Base-by-base conservation (phyloP, 1,140 invertebrate genomes). In the Bombus waltoni region DNA sequence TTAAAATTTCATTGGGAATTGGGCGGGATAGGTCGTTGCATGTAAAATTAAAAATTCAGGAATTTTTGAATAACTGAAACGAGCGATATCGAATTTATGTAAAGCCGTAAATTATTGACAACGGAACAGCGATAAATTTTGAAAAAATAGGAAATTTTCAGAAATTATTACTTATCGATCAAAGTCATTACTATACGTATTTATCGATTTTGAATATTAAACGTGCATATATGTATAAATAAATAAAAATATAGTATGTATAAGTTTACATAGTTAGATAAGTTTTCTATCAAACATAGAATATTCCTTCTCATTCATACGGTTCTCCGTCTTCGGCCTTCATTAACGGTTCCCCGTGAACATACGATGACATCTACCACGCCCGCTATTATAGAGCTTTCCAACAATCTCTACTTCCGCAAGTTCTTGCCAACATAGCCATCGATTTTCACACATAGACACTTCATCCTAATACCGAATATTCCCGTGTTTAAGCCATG, bases 401-500 rank as follows among this genome's bases (percentile, higher is more conserved):
- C 71, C 71, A 32, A 47, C 71, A 73, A 73, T 73, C 42, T 73
- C 71, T 73, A 44, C 71, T 73, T 73, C 42, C 71, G 42, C 71
- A 32, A 73, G n/a, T 73, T 71, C 70, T 42, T 44, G 28, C 42
- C 71, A 32, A 44, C 15, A 10, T 44, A 72, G 40, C 71, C 42
- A 73, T 73, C 71, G 71, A 73, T 47, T 73, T 73, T 42, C 71
- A 44, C 28, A 32, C 47, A 47, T 44, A 73, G 42, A n/a, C 40
- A 35, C 5, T 72, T 72, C 70, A 42, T 72, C 13, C 40, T 42
- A 72, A 72, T 42, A n/a, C 40, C 28, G 38, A 40, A 42, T 72
- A 72, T 72, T 13, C 70, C 9, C 42, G 11, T 44, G 71, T 73
- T 73, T 73, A 44, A 73, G 8, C n/a, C 42, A 9, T 15, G 13